These are phyloP conservation scores for Ictalurus furcatus DNA, from an alignment of 2,113 vertebrate genomes.

Conservation along the genomic window DNA sequence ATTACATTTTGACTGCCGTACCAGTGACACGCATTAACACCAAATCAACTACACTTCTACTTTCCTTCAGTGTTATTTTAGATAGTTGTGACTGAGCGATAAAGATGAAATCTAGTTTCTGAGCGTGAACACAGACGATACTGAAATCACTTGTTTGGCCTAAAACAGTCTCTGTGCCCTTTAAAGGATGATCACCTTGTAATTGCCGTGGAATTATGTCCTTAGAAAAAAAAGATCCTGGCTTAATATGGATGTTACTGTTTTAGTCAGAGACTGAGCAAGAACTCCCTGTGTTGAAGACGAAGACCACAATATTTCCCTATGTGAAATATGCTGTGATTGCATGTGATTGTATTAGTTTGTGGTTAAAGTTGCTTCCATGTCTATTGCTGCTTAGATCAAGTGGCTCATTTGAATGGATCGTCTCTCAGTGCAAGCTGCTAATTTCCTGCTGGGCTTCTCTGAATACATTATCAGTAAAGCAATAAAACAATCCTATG, in stretches of 20 bases:
- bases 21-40: neutral
- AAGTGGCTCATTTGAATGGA: conserved; percentile 23
- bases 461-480: conserved; percentile 29
- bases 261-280: neutral
- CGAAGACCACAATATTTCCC: neutral
- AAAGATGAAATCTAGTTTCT: neutral
- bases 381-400: conserved; percentile 13
- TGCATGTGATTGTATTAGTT: neutral
- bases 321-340: neutral
- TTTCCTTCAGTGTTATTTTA: neutral
- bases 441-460: conserved; percentile 42
- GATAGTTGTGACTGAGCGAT: neutral
- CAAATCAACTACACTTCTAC: neutral
- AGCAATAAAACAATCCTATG: conserved; percentile 35
- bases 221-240: neutral
- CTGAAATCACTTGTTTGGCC: neutral
- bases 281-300: neutral
- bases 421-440: conserved; percentile 1
- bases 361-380: conserved; percentile 11
- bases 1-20: neutral
- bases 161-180: neutral
- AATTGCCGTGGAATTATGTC: neutral
- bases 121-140: neutral
- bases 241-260: neutral
- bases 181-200: neutral